These are phyloP conservation scores for Aurelia aurita DNA, from an alignment of 30 jellyfish, hydroid and myxozoan species.

Conservation along the genomic window DNA sequence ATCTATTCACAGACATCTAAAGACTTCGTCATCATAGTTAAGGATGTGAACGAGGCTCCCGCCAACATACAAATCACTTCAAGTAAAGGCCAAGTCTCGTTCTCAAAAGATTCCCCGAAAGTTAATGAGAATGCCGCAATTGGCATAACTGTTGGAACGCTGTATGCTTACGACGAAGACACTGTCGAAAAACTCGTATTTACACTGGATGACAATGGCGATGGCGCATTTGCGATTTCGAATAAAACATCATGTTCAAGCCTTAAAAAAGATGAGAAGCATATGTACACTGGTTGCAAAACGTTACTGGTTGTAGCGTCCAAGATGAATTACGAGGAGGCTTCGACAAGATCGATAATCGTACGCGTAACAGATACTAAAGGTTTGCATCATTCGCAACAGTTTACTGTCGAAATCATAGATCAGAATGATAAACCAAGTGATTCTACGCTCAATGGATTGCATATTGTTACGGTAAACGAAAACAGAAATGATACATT, in stretches of 20 bases:
- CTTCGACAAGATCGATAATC: conserved; percentile 11
- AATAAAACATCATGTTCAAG: conserved; percentile 25
- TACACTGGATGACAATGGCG: conserved; percentile 58
- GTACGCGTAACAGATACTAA: conserved; percentile 78
- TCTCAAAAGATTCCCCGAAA: conserved; percentile 61
- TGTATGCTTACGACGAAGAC: conserved; percentile 83
- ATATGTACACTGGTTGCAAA: conserved; percentile 40
- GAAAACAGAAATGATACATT: conserved; percentile 62
- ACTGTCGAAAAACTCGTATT: conserved; percentile 49
- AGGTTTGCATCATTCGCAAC: conserved; percentile 67
- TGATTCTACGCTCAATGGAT: conserved; percentile 74
- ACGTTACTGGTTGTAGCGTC: conserved; percentile 42
- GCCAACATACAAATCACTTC: conserved; percentile 52
- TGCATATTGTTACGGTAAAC: conserved; percentile 60
- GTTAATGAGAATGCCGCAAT: conserved; percentile 67
- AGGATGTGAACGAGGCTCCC: conserved; percentile 91
- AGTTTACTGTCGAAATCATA: conserved; percentile 38
- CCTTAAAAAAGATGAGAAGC: conserved; percentile 7
- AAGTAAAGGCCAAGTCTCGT: conserved; percentile 46
- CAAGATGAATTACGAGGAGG: conserved; percentile 66
- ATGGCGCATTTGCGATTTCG: conserved; percentile 45
- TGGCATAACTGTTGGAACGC: conserved; percentile 72
- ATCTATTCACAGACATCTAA: conserved; percentile 46
- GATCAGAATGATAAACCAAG: conserved; percentile 85
- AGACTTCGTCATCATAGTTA: conserved; percentile 51